phyloP scores from a whole-genome alignment of 2,888 invertebrate species.

The Hetaerina titia region DNA sequence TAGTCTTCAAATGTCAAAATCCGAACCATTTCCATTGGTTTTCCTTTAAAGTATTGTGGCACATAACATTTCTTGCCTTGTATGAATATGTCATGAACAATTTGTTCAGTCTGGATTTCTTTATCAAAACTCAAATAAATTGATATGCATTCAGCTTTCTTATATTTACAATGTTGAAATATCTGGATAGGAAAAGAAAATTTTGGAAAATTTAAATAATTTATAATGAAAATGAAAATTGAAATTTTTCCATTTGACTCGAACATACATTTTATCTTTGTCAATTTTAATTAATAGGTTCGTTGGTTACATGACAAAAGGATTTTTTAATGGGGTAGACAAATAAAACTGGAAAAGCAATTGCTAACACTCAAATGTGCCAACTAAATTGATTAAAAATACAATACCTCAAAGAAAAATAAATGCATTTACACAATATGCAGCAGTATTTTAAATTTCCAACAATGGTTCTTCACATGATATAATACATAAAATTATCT shows the following conservation, averaged over 20 bases:
- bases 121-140: slow-evolving; percentile 87
- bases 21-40: slow-evolving; percentile 92
- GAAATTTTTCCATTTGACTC: not conserved
- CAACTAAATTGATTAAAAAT: no score
- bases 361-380: no score
- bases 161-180: slow-evolving; percentile 74
- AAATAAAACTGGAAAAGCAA: no score
- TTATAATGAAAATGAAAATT: not conserved
- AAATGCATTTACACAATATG: no score
- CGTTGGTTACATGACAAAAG: no score
- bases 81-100: slow-evolving; percentile 84
- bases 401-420: no score
- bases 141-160: slow-evolving; percentile 82
- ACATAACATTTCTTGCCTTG: slow-evolving; percentile 87
- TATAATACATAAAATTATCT: no score
- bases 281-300: no score
- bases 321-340: no score
- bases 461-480: no score
- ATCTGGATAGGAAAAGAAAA: slow-evolving; percentile 73
- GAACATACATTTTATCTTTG: not conserved
- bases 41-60: slow-evolving; percentile 84
- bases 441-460: no score
- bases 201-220: not conserved
- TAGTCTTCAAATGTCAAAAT: slow-evolving; percentile 87
- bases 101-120: slow-evolving; percentile 86